Percentiles rank a stretch among this genome's conserved stretches.
These are phyloP conservation scores for Coptotermes formosanus DNA, from an alignment of 1,140 invertebrate species.

Conservation along the genomic window DNA sequence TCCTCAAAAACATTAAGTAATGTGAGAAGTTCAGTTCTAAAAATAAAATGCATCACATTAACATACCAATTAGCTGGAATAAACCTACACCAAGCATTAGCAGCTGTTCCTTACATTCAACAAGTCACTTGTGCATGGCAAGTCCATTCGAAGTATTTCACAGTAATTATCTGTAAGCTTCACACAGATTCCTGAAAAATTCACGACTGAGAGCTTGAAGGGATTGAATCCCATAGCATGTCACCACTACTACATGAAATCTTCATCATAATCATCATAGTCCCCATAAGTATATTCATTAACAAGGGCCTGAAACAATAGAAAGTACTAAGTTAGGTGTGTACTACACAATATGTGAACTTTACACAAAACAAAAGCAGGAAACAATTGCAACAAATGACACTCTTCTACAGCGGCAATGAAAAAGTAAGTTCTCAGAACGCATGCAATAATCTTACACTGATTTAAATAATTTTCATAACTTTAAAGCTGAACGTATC, in stretches of 20 bases:
- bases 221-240: not conserved
- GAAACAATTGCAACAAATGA: too few relatives aligned
- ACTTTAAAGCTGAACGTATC: not conserved
- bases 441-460: not conserved
- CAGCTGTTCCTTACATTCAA: not conserved
- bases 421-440: not conserved
- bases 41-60: conserved; percentile 4
- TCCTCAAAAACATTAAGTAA: conserved; percentile 13
- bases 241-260: conserved; percentile 25
- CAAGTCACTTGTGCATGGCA: not conserved
- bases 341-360: too few relatives aligned
- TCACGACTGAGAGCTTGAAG: not conserved
- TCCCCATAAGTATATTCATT: conserved; percentile 22
- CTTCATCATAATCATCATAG: conserved; percentile 20
- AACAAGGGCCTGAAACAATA: conserved; percentile 18
- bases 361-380: too few relatives aligned
- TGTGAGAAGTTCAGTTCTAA: conserved; percentile 8
- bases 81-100: conserved; percentile 18
- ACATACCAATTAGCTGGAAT: not conserved
- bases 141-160: not conserved
- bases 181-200: not conserved
- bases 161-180: not conserved
- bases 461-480: not conserved
- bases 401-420: too few relatives aligned
- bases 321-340: not conserved